These are phyloP conservation scores for Lepilemur septentrionalis DNA, from an alignment of 2,797 vertebrate genomes.

Conservation along the genomic window DNA sequence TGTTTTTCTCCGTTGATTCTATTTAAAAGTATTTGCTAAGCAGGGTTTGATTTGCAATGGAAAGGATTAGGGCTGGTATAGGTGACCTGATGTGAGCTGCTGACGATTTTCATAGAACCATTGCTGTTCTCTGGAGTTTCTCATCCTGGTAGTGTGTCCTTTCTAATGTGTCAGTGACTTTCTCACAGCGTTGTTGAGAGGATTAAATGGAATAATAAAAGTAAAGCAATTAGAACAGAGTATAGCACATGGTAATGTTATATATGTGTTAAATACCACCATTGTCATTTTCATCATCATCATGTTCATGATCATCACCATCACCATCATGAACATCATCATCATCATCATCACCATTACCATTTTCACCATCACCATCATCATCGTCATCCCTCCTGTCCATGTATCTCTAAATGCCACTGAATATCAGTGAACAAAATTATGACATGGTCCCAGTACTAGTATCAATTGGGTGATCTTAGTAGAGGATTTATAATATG, in stretches of 20 bases:
- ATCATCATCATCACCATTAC: accelerated
- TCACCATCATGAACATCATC: not conserved
- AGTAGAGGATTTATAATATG: not conserved
- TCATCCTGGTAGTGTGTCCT: not conserved
- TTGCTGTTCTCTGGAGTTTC: not conserved
- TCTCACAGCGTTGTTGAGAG: not conserved
- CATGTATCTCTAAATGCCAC: not conserved
- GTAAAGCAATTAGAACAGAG: not conserved
- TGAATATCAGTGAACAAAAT: not conserved
- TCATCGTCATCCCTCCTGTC: not conserved
- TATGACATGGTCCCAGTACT: not conserved
- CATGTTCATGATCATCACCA: not conserved
- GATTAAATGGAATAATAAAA: not conserved
- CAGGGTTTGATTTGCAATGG: not conserved
- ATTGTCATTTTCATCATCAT: not conserved
- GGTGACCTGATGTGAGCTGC: not conserved
- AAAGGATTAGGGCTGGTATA: not conserved
- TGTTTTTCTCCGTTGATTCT: not conserved
- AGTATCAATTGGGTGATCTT: not conserved
- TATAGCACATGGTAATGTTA: accelerated
- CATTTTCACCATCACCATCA: no score
- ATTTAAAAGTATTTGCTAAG: not conserved
- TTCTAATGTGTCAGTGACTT: not conserved
- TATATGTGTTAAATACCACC: not conserved
- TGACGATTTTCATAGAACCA: not conserved